Percentiles rank a stretch among this genome's conserved stretches.
These are phyloP conservation scores for Spicauda simplicius DNA, from an alignment of 2,888 invertebrate species.

Conservation along the genomic window DNA sequence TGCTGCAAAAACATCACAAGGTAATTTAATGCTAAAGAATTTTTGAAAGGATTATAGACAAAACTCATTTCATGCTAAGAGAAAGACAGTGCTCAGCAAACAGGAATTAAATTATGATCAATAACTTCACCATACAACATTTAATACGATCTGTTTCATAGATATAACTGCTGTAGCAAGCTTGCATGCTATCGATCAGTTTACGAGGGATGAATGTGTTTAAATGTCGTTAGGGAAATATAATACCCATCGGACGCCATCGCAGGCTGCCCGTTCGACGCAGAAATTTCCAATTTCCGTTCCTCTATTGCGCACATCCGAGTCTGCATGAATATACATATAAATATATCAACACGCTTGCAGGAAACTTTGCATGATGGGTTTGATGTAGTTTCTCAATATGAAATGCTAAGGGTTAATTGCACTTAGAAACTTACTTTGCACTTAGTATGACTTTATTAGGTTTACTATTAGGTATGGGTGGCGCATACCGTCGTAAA, in stretches of 20 bases:
- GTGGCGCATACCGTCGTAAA: too few relatives aligned
- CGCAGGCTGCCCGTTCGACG: slow-evolving; percentile 44
- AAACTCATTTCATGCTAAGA: too few relatives aligned
- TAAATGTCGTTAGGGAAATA: slow-evolving; percentile 16
- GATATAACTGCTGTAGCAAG: background rate
- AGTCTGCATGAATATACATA: slow-evolving; percentile 45
- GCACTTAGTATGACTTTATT: too few relatives aligned
- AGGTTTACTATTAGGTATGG: too few relatives aligned
- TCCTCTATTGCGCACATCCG: slow-evolving; percentile 51
- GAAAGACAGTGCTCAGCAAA: too few relatives aligned
- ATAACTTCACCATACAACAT: too few relatives aligned
- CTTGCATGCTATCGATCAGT: background rate
- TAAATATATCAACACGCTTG: background rate
- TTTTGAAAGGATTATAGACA: too few relatives aligned
- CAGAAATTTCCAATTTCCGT: slow-evolving; percentile 78
- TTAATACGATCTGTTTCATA: too few relatives aligned
- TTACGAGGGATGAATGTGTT: background rate
- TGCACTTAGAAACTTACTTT: too few relatives aligned
- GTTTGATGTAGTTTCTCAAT: background rate
- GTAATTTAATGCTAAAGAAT: too few relatives aligned
- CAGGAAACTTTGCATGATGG: background rate
- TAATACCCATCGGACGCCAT: slow-evolving; percentile 4
- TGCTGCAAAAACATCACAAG: too few relatives aligned
- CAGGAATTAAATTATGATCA: too few relatives aligned
- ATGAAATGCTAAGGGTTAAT: background rate